Evolutionary conservation across 2,113 vertebrate genomes (phyloP).

Genomic region (Alectura lathami): DNA sequence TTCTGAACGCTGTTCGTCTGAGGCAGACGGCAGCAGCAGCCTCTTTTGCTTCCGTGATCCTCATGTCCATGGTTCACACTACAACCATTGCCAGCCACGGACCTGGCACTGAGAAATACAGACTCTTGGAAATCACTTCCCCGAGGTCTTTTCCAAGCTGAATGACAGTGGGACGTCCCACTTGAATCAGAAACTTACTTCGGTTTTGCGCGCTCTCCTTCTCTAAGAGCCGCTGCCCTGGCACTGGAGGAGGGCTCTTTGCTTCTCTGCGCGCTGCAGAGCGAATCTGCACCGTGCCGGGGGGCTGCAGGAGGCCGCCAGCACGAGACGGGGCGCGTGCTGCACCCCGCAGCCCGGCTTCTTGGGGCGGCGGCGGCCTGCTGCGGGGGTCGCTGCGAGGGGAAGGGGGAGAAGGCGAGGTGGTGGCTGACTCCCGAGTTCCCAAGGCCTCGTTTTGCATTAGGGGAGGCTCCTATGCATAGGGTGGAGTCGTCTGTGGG

Average conservation of each 20-base stretch:
- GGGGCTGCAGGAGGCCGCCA: neutral
- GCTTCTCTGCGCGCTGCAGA: neutral
- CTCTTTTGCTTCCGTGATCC: slow-evolving; percentile 11
- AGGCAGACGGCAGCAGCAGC: neutral
- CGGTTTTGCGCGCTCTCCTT: neutral
- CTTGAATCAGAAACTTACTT: slow-evolving; percentile 28
- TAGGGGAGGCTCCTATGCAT: neutral
- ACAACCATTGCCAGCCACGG: neutral
- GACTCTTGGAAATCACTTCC: slow-evolving; percentile 24
- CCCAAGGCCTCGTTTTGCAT: neutral
- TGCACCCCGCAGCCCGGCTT: neutral
- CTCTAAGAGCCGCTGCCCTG: slow-evolving; percentile 35
- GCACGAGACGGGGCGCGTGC: neutral
- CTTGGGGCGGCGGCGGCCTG: neutral
- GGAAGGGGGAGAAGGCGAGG: neutral
- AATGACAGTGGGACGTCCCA: slow-evolving; percentile 41
- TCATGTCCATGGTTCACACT: slow-evolving; percentile 50
- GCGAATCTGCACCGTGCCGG: neutral
- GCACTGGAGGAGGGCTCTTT: slow-evolving; percentile 8
- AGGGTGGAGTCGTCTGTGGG: neutral
- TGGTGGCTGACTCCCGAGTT: neutral
- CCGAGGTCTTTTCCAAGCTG: slow-evolving; percentile 12
- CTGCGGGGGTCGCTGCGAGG: neutral
- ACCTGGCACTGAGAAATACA: neutral
- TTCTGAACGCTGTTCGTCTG: slow-evolving; percentile 10